Evolutionary conservation across 1,140 invertebrate genomes (phyloP).

Genomic region (Babylonia areolata): DNA sequence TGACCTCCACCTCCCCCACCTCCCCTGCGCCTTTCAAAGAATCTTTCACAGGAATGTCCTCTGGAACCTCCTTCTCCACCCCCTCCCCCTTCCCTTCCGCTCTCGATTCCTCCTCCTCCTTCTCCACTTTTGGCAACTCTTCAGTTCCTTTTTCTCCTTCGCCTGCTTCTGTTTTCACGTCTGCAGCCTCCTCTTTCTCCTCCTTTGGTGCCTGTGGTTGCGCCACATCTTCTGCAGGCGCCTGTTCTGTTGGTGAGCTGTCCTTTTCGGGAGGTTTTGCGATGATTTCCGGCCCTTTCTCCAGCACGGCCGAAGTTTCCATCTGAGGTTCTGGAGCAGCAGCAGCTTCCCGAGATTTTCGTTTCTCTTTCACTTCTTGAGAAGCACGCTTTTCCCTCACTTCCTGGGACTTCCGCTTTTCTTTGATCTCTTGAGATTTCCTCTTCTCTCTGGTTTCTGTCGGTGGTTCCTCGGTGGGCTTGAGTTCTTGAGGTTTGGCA

Average conservation of each 20-base stretch:
- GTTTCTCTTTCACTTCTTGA: conserved; percentile 19
- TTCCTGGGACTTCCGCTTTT: conserved; percentile 21
- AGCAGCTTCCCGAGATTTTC: conserved; percentile 6
- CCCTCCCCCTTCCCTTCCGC: conserved; percentile 16
- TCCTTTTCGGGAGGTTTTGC: neutral
- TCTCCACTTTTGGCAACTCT: neutral
- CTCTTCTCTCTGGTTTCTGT: neutral
- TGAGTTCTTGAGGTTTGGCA: neutral
- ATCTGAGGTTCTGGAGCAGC: conserved; percentile 26
- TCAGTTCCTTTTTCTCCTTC: neutral
- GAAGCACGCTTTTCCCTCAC: conserved; percentile 6
- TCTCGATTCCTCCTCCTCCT: conserved; percentile 24
- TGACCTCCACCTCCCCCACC: conserved; percentile 16
- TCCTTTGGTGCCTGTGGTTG: neutral
- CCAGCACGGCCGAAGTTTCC: conserved; percentile 31
- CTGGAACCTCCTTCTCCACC: conserved; percentile 38
- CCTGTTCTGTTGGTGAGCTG: neutral
- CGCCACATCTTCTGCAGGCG: neutral
- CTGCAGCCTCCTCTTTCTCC: neutral
- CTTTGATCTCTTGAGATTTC: conserved; percentile 3
- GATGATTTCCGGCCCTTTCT: neutral
- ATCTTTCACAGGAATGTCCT: conserved; percentile 29
- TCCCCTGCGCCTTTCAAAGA: conserved; percentile 33
- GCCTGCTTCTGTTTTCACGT: neutral
- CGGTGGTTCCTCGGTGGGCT: neutral